Percentiles rank a stretch among this genome's conserved stretches.
Conservation (phyloP, 2,888 invertebrate species). For the Onchidella celtica region DNA sequence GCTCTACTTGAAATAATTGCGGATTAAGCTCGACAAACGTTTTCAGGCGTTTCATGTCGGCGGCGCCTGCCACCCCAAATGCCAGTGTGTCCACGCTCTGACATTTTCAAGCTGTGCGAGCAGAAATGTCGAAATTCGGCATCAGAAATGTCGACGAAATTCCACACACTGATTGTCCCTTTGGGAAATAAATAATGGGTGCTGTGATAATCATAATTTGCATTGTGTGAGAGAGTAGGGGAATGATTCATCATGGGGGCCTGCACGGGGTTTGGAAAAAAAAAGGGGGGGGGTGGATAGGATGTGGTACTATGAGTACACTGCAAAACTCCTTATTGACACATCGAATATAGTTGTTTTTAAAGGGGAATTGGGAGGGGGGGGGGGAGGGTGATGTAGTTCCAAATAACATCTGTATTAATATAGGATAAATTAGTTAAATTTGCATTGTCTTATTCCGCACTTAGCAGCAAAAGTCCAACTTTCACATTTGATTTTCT, state of each 20-base stretch:
- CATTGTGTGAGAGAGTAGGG: conserved; percentile 2
- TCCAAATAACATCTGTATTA: no score
- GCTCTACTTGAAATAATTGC: conserved; percentile 30
- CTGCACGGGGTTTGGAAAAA: neutral
- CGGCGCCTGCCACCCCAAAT: neutral
- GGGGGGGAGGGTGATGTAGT: no score
- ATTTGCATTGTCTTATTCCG: no score
- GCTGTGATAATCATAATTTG: conserved; percentile 6
- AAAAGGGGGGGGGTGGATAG: neutral
- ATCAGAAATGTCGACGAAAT: conserved; percentile 1
- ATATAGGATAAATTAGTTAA: no score
- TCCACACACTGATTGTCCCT: neutral
- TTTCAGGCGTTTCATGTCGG: neutral
- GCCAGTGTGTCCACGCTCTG: neutral
- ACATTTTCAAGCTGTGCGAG: neutral
- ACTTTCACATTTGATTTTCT: no score
- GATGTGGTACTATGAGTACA: no score
- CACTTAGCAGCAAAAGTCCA: no score
- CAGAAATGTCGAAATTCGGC: neutral
- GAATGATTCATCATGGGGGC: neutral
- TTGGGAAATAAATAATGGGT: neutral
- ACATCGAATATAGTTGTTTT: no score
- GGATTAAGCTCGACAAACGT: neutral
- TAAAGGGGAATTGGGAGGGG: no score
- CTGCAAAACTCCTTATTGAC: no score